A percentile compares a stretch with the other conserved stretches of the same genome.
Conservation (phyloP, 1,140 invertebrate genomes). For the Pemphigus obesinymphae region DNA sequence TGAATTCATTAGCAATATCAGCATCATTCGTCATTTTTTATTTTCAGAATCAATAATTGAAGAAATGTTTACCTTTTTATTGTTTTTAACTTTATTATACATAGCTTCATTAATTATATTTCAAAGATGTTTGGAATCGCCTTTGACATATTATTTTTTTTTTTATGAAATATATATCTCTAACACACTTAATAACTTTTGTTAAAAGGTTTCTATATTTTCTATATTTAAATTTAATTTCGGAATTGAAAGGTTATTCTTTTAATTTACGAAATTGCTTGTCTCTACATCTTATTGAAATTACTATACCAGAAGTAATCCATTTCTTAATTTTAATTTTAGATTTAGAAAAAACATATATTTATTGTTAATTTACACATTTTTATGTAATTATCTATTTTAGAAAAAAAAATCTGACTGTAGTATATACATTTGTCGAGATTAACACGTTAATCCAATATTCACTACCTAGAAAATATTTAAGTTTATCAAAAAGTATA, state of each 20-base stretch:
- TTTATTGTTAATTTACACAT: background rate
- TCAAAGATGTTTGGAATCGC: too few species aligned
- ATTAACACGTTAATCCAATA: background rate
- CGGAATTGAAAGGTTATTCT: background rate
- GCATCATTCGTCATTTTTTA: too few species aligned
- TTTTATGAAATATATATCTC: background rate
- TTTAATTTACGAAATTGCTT: too few species aligned
- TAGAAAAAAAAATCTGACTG: background rate
- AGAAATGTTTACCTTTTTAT: too few species aligned
- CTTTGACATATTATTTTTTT: too few species aligned
- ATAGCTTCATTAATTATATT: too few species aligned
- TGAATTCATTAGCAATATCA: too few species aligned
- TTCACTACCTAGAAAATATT: too few species aligned
- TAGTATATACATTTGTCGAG: background rate
- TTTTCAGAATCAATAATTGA: too few species aligned
- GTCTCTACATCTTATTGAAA: background rate
- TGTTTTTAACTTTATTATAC: too few species aligned
- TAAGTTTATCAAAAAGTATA: too few species aligned
- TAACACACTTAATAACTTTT: background rate
- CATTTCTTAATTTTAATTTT: background rate
- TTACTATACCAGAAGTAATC: background rate
- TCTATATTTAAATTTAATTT: background rate
- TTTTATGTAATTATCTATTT: background rate
- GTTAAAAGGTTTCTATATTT: background rate
- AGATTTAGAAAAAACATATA: background rate